Evolutionary conservation across 2,797 vertebrate species (phyloP).

Genomic region (Xenops minutus): DNA sequence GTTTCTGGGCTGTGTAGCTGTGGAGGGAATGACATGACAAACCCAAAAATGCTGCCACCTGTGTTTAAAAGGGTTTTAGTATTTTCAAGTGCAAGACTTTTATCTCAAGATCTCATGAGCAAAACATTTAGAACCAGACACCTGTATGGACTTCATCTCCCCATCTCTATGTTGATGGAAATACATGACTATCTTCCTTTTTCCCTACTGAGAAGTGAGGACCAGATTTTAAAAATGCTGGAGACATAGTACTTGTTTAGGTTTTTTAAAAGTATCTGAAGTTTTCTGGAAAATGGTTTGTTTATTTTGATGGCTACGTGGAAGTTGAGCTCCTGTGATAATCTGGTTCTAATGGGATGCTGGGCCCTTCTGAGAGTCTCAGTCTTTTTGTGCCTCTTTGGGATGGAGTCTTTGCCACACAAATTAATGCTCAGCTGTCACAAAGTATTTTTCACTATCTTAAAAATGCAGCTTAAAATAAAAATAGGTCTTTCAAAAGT

Average conservation of each 20-base stretch:
- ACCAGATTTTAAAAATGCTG: not conserved
- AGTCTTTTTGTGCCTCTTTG: not conserved
- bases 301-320: not conserved
- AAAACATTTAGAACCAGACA: not conserved
- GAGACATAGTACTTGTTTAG: not conserved
- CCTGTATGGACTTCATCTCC: not conserved
- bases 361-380: not conserved
- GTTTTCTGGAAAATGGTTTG: not conserved
- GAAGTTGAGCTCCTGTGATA: not conserved
- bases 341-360: not conserved
- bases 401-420: not conserved
- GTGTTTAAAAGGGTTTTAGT: not conserved
- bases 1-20: not conserved
- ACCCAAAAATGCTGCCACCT: conserved; percentile 43
- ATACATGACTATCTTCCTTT: not conserved
- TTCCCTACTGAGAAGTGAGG: not conserved
- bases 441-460: conserved; percentile 17
- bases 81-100: not conserved
- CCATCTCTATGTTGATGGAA: not conserved
- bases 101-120: not conserved
- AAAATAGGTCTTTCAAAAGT: conserved; percentile 27
- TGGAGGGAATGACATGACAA: not conserved
- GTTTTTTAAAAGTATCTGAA: not conserved
- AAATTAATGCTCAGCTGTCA: conserved; percentile 39
- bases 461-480: conserved; percentile 41